Evolutionary conservation across 2,888 invertebrate species (phyloP).

Genomic region (Dryobota labecula): DNA sequence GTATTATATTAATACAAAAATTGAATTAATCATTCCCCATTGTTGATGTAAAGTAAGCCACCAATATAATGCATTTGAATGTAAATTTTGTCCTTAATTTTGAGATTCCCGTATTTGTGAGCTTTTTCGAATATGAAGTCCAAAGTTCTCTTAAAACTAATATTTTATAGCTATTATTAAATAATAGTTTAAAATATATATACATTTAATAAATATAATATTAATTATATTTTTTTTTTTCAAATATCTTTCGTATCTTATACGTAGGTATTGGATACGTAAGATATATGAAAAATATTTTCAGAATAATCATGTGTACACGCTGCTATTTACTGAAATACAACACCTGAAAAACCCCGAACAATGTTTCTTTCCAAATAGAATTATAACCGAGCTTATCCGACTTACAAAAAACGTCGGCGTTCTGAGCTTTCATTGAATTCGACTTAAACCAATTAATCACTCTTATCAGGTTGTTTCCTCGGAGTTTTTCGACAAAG

Average conservation of each 20-base stretch:
- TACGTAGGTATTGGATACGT: no score
- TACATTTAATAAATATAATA: no score
- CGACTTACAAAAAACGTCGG: conserved; percentile 74
- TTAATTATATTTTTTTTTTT: no score
- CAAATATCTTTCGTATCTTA: no score
- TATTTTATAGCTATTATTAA: no score
- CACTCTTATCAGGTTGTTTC: conserved; percentile 88
- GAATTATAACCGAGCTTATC: conserved; percentile 76
- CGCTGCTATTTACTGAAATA: neutral
- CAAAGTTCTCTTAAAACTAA: neutral
- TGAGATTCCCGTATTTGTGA: neutral
- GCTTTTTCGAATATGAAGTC: neutral
- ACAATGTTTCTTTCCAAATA: conserved; percentile 62
- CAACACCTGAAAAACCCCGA: conserved; percentile 11
- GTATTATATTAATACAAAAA: conserved; percentile 43
- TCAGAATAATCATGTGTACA: neutral
- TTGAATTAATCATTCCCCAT: conserved; percentile 35
- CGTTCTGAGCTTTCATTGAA: conserved; percentile 86
- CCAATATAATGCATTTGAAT: conserved; percentile 22
- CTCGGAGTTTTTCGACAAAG: conserved; percentile 82
- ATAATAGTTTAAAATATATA: no score
- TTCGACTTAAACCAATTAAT: conserved; percentile 89
- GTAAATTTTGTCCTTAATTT: conserved; percentile 33
- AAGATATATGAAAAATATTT: neutral
- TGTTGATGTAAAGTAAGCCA: conserved; percentile 9